These are phyloP conservation scores for Marronus borbonicus DNA, from an alignment of 2,888 invertebrate genomes.

Conservation along the genomic window DNA sequence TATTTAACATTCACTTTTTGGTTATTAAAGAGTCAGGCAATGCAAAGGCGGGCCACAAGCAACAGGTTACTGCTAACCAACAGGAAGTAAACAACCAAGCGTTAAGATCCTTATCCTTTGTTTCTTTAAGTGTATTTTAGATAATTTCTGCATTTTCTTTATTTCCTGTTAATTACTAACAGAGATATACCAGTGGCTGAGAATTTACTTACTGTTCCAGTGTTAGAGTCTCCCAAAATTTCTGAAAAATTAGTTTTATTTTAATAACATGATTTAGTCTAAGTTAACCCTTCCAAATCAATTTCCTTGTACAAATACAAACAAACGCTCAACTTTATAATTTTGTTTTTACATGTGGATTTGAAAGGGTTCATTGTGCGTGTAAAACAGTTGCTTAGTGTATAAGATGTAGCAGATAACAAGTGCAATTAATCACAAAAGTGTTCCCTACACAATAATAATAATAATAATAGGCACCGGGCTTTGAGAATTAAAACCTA, in stretches of 20 bases:
- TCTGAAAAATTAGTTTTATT: slow-evolving; percentile 34
- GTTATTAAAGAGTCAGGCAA: slow-evolving; percentile 7
- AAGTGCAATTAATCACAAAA: too few relatives aligned
- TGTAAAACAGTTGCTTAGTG: too few relatives aligned
- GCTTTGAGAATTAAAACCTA: too few relatives aligned
- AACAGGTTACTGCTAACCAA: slow-evolving; percentile 16
- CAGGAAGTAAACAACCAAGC: slow-evolving; percentile 9
- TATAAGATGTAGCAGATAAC: too few relatives aligned
- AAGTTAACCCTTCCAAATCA: background rate
- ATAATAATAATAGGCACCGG: too few relatives aligned
- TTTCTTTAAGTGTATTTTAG: too few relatives aligned
- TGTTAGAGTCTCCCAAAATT: slow-evolving; percentile 26
- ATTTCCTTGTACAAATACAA: background rate
- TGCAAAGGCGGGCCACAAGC: slow-evolving; percentile 31
- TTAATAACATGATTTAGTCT: slow-evolving; percentile 1
- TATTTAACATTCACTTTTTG: background rate
- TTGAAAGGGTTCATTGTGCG: background rate
- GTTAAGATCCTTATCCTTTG: too few relatives aligned
- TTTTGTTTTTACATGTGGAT: background rate
- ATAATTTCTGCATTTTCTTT: background rate
- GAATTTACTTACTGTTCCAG: slow-evolving; percentile 38
- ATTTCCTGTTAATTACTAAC: slow-evolving; percentile 27
- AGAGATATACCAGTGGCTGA: slow-evolving; percentile 21
- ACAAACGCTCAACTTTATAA: too few relatives aligned
- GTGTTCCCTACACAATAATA: too few relatives aligned